A percentile compares a stretch with the other conserved stretches of the same genome.
Evolutionary conservation across 1,140 invertebrate genomes (phyloP).

Genomic region (Chionoecetes opilio): DNA sequence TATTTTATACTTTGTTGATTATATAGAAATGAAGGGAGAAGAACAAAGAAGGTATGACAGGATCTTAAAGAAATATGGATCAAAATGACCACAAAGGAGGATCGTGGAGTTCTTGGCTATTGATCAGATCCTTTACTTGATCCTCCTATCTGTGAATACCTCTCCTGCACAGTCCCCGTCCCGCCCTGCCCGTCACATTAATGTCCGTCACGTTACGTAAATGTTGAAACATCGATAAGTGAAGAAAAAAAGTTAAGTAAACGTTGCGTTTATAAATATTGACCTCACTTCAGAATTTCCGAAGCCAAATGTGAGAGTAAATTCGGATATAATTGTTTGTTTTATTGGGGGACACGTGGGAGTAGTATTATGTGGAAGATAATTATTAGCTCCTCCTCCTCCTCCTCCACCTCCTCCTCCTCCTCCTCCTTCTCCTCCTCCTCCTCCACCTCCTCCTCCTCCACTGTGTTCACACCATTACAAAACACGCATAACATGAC

Average conservation of each 20-base stretch:
- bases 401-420: neutral
- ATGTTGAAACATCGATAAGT: no score
- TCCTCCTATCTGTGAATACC: neutral
- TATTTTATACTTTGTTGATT: no score
- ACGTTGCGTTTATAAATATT: neutral
- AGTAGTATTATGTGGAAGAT: no score
- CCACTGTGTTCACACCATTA: no score
- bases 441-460: no score
- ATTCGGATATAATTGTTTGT: neutral
- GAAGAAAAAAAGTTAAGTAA: neutral
- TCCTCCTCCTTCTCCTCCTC: no score
- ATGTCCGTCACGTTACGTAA: neutral
- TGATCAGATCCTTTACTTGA: neutral
- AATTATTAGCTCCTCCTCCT: neutral
- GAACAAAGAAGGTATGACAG: neutral
- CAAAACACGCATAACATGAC: no score
- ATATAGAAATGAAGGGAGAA: neutral
- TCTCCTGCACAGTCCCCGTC: neutral
- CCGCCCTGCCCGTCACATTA: neutral
- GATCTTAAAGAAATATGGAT: neutral
- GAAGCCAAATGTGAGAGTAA: neutral
- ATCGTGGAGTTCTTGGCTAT: neutral
- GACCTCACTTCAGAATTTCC: neutral
- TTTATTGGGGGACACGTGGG: no score
- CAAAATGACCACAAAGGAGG: neutral